phyloP scores from a whole-genome alignment of 2,113 vertebrate genomes.

The Accipiter cooperii region DNA sequence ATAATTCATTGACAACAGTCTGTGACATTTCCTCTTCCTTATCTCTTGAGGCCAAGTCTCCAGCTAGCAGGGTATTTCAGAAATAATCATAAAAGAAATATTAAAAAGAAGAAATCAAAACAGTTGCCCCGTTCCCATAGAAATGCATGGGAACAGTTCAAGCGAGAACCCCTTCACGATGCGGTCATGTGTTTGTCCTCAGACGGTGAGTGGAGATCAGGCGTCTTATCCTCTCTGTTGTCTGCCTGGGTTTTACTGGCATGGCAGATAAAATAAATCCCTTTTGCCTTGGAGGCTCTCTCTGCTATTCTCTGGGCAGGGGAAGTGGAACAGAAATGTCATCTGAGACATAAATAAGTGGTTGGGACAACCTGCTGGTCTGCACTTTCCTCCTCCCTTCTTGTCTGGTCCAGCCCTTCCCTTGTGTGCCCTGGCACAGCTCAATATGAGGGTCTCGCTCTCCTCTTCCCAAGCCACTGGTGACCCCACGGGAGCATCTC shows the following conservation, averaged over 20 bases:
- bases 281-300: neutral
- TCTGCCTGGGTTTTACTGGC: neutral
- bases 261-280: neutral
- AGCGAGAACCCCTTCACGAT: fast-evolving
- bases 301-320: neutral
- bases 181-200: neutral
- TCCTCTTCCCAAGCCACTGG: neutral
- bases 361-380: neutral
- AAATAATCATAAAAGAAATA: neutral
- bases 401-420: neutral
- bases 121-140: neutral
- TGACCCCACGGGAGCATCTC: fast-evolving
- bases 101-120: neutral
- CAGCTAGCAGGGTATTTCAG: neutral
- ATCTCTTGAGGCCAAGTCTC: conserved; percentile 24
- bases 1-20: neutral
- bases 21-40: conserved; percentile 26
- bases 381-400: neutral
- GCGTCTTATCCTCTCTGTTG: neutral
- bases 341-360: neutral
- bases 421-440: neutral
- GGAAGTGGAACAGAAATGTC: neutral
- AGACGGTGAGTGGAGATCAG: neutral
- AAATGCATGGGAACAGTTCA: neutral
- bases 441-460: neutral